Evolutionary conservation across 1,140 invertebrate genomes (phyloP).

Genomic region (Tribolium castaneum): DNA sequence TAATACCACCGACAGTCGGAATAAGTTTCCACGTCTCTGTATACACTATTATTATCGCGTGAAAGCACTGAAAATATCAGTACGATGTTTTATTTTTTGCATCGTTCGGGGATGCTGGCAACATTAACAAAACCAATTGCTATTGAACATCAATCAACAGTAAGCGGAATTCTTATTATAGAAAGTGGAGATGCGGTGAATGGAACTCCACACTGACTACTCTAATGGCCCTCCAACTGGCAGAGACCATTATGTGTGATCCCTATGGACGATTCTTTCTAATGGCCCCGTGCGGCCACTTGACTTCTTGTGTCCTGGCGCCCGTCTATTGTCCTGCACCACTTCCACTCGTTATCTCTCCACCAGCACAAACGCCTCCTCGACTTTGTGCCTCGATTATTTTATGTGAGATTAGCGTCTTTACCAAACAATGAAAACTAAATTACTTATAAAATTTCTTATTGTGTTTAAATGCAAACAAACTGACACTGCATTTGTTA

Average conservation of each 20-base stretch:
- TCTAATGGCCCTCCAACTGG: constrained; percentile 49
- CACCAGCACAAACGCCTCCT: neutral
- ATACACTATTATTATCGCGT: neutral
- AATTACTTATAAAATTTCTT: neutral
- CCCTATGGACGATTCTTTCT: constrained; percentile 44
- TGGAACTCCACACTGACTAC: constrained; percentile 46
- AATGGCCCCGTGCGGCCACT: constrained; percentile 54
- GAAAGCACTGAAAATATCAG: neutral
- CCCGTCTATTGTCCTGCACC: constrained; percentile 48
- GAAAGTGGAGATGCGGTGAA: constrained; percentile 42
- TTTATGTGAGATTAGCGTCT: neutral
- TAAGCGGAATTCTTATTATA: constrained; percentile 46
- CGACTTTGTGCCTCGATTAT: neutral
- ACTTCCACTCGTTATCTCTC: constrained; percentile 42
- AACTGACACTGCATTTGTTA: too few species aligned
- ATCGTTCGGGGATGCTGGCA: neutral
- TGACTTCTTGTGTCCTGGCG: constrained; percentile 49
- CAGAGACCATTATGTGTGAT: constrained; percentile 51
- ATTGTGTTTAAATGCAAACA: neutral
- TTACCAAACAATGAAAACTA: neutral
- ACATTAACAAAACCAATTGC: constrained; percentile 52
- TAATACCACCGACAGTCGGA: neutral
- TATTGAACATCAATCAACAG: constrained; percentile 49
- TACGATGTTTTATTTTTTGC: neutral
- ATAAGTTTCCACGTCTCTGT: neutral